Percentiles rank a stretch among this genome's conserved stretches.
phyloP scores from a whole-genome alignment of 2,797 vertebrate species.

The Micropoecilia bifurca region DNA sequence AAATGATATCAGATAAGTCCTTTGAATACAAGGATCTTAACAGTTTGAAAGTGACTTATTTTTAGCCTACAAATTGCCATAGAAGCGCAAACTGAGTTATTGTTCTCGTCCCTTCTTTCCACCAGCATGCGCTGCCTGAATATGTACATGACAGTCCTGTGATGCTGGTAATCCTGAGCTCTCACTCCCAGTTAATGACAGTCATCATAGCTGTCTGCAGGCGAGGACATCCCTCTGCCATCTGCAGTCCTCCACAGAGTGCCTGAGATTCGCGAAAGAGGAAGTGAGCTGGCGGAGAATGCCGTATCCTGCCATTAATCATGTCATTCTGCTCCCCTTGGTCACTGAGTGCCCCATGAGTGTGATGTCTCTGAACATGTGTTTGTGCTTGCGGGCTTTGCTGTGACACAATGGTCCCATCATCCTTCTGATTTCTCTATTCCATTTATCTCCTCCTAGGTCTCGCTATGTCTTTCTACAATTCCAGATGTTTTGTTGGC shows the following conservation, averaged over 20 bases:
- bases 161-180: constrained; percentile 44
- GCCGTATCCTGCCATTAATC: constrained; percentile 53
- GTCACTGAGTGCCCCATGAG: constrained; percentile 21
- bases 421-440: constrained; percentile 5
- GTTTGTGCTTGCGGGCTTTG: constrained; percentile 15
- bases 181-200: constrained; percentile 70
- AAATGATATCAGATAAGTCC: neutral
- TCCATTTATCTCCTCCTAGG: constrained; percentile 2
- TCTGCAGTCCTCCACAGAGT: constrained; percentile 56
- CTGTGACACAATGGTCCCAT: neutral
- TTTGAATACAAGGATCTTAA: neutral
- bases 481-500: neutral
- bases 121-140: constrained; percentile 31
- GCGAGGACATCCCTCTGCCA: constrained; percentile 50
- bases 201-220: constrained; percentile 68
- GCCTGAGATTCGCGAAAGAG: constrained; percentile 35
- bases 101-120: constrained; percentile 12
- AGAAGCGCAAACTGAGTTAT: neutral
- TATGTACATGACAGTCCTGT: constrained; percentile 51
- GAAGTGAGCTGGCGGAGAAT: constrained; percentile 49
- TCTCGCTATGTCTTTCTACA: neutral
- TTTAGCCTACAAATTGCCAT: neutral
- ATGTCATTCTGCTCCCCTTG: constrained; percentile 39
- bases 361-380: constrained; percentile 21
- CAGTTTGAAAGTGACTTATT: neutral